phyloP scores from a whole-genome alignment of 2,888 invertebrate genomes.

The Hirudinaria manillensis region DNA sequence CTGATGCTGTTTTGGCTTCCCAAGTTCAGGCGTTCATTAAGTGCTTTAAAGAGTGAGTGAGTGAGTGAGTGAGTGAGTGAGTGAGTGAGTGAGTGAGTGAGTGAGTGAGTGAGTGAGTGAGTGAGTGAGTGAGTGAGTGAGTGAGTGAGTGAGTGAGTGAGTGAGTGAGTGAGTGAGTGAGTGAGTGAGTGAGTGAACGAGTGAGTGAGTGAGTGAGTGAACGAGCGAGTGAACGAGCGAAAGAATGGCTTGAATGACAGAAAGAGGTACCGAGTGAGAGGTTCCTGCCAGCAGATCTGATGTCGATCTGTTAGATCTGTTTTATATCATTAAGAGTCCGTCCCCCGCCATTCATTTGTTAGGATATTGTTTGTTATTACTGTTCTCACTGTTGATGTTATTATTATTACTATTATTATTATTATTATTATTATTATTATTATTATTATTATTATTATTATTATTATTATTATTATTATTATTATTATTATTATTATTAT shows the following conservation, averaged over 20 bases:
- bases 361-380: background rate
- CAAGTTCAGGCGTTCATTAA: background rate
- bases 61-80: constrained; percentile 1
- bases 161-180: constrained; percentile 19
- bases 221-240: background rate
- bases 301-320: constrained; percentile 7
- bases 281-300: background rate
- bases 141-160: constrained; percentile 20
- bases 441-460: no score
- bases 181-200: constrained; percentile 19
- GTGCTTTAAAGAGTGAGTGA: background rate
- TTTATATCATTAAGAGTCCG: background rate
- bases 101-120: constrained; percentile 5
- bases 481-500: no score
- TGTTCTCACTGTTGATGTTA: no score
- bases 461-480: no score
- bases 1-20: no score
- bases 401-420: no score
- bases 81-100: background rate
- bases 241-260: background rate
- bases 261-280: background rate
- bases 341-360: background rate
- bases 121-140: constrained; percentile 19
- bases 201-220: constrained; percentile 14
- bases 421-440: no score